phyloP scores from a whole-genome alignment of 2,113 vertebrate species.

The Verasper variegatus region DNA sequence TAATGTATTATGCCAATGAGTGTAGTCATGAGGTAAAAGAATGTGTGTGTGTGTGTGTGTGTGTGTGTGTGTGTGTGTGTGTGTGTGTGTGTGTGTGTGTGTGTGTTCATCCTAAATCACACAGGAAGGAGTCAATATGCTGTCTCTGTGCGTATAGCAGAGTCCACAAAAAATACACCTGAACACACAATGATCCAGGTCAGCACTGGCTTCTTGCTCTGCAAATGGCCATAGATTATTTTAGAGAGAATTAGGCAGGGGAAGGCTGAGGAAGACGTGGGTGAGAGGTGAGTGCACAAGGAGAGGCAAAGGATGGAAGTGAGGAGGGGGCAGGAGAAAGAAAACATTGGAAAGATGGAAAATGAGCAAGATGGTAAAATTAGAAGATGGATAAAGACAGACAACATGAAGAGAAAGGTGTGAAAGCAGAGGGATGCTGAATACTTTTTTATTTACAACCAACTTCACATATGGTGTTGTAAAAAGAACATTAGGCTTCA shows the following conservation, averaged over 20 bases:
- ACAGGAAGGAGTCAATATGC: conserved; percentile 34
- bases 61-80: too few species aligned
- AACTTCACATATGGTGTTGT: too few species aligned
- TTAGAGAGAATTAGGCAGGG: conserved; percentile 40
- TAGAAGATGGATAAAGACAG: background rate
- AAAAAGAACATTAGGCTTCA: too few species aligned
- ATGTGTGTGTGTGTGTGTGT: too few species aligned
- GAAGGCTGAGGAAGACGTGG: background rate
- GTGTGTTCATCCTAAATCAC: background rate
- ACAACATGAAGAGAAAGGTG: background rate
- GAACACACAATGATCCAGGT: conserved; percentile 33
- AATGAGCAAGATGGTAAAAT: background rate
- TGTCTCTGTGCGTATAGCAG: conserved; percentile 14
- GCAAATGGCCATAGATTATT: conserved; percentile 38
- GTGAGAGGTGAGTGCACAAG: background rate
- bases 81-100: too few species aligned
- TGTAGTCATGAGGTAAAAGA: too few species aligned
- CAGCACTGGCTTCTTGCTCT: conserved; percentile 22
- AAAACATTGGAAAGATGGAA: background rate
- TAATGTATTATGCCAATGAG: too few species aligned
- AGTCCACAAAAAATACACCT: conserved; percentile 53
- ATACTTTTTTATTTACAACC: too few species aligned
- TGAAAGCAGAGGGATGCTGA: background rate
- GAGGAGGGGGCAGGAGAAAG: background rate
- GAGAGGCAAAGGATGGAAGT: background rate